phyloP scores from a whole-genome alignment of 2,113 vertebrate species.

The Shinisaurus crocodilurus region DNA sequence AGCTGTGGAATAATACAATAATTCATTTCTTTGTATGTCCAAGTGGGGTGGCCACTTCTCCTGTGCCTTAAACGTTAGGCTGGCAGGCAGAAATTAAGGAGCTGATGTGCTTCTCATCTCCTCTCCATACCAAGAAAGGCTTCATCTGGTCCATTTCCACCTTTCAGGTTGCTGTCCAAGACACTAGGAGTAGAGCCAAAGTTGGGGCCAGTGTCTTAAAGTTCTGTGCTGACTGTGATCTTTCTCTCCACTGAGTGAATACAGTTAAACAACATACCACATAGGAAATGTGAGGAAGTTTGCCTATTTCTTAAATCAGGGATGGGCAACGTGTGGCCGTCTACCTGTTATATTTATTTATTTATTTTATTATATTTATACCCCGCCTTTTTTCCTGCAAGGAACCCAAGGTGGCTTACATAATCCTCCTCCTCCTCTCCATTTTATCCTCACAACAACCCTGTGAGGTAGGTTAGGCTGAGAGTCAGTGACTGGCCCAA shows the following conservation, averaged over 20 bases:
- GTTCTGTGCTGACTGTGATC: not conserved
- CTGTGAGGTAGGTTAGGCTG: too few species aligned
- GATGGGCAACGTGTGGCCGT: too few species aligned
- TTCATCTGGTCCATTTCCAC: not conserved
- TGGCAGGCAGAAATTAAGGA: not conserved
- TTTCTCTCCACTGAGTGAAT: not conserved
- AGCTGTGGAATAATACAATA: rapidly evolving
- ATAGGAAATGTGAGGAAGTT: not conserved
- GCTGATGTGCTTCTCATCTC: not conserved
- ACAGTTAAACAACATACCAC: not conserved
- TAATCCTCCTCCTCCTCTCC: too few species aligned
- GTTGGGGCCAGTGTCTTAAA: too few species aligned
- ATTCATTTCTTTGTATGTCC: not conserved
- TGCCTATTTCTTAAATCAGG: too few species aligned
- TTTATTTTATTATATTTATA: too few species aligned
- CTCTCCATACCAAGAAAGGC: not conserved
- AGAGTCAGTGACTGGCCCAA: too few species aligned
- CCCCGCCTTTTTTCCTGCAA: too few species aligned
- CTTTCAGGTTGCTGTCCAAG: not conserved
- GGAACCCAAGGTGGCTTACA: too few species aligned
- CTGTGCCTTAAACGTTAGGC: not conserved
- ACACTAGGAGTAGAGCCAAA: too few species aligned
- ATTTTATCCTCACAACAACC: too few species aligned
- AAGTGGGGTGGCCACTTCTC: not conserved
- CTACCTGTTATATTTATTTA: too few species aligned